These are phyloP conservation scores for Campylorhamphus procurvoides DNA, from an alignment of 2,113 vertebrate species.

Conservation along the genomic window DNA sequence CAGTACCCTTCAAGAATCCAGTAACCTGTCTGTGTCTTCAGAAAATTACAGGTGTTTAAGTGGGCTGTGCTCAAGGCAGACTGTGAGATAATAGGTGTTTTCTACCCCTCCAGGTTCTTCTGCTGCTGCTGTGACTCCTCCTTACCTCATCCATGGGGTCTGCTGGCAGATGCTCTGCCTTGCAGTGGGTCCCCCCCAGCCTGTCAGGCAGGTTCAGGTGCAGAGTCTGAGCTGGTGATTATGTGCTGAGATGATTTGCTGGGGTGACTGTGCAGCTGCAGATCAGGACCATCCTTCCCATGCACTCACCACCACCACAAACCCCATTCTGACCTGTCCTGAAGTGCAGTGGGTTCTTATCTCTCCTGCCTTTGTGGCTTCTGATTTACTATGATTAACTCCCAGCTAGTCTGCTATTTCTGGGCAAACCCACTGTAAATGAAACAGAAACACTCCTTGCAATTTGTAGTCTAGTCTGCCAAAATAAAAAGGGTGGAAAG, in stretches of 20 bases:
- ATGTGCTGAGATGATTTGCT: not conserved
- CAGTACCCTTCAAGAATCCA: not conserved
- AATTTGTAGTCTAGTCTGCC: not conserved
- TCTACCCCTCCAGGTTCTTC: constrained; percentile 27
- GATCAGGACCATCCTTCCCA: not conserved
- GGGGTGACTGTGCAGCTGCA: not conserved
- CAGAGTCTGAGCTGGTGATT: not conserved
- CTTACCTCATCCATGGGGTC: not conserved
- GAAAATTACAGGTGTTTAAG: constrained; percentile 55
- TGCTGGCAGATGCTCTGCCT: not conserved
- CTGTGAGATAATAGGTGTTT: constrained; percentile 58
- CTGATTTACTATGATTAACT: not conserved
- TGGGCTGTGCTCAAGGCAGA: not conserved
- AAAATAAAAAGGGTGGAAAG: not conserved
- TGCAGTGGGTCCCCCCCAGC: not conserved
- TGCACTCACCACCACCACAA: not conserved
- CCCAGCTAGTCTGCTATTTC: not conserved
- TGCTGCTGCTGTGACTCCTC: not conserved
- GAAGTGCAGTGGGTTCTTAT: not conserved
- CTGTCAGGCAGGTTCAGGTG: constrained; percentile 27
- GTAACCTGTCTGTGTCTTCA: constrained; percentile 14
- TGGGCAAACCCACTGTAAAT: not conserved
- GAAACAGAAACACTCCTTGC: not conserved
- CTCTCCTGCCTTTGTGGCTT: not conserved
- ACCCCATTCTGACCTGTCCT: not conserved